Evolutionary conservation across 2,797 vertebrate species (phyloP).

Genomic region (Enteromius treurensis): DNA sequence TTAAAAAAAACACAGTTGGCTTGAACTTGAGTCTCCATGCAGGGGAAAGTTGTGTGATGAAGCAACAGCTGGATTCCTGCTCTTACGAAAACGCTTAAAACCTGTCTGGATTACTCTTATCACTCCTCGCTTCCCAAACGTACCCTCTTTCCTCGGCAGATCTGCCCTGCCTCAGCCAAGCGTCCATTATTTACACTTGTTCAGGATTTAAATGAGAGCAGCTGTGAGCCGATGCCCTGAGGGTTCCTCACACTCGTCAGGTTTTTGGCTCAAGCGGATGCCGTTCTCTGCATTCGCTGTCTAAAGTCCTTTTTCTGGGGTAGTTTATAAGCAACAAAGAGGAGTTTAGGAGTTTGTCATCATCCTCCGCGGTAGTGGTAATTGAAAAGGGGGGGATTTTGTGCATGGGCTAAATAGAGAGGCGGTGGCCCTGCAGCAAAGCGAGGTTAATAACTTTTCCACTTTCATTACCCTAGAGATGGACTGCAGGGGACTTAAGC

Average conservation of each 20-base stretch:
- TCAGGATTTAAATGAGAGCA: slow-evolving; percentile 41
- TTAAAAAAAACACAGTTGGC: slow-evolving; percentile 11
- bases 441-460: slow-evolving; percentile 80
- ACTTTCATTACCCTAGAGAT: slow-evolving; percentile 79
- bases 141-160: not conserved
- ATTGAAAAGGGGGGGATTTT: slow-evolving; percentile 72
- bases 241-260: slow-evolving; percentile 13
- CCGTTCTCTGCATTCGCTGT: slow-evolving; percentile 65
- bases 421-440: slow-evolving; percentile 67
- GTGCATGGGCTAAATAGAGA: slow-evolving; percentile 73
- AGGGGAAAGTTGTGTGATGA: not conserved
- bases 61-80: not conserved
- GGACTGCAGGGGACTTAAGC: slow-evolving; percentile 78
- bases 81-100: not conserved
- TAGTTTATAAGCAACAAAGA: slow-evolving; percentile 68
- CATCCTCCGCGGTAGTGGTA: slow-evolving; percentile 65
- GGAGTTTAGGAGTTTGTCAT: slow-evolving; percentile 57
- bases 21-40: not conserved
- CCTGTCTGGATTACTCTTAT: not conserved
- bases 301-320: slow-evolving; percentile 38
- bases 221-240: slow-evolving; percentile 52
- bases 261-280: slow-evolving; percentile 4
- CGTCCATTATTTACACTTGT: slow-evolving; percentile 49
- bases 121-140: not conserved
- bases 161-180: slow-evolving; percentile 32